Conservation (phyloP, 2,113 vertebrate species). For the Urocynchramus pylzowi region DNA sequence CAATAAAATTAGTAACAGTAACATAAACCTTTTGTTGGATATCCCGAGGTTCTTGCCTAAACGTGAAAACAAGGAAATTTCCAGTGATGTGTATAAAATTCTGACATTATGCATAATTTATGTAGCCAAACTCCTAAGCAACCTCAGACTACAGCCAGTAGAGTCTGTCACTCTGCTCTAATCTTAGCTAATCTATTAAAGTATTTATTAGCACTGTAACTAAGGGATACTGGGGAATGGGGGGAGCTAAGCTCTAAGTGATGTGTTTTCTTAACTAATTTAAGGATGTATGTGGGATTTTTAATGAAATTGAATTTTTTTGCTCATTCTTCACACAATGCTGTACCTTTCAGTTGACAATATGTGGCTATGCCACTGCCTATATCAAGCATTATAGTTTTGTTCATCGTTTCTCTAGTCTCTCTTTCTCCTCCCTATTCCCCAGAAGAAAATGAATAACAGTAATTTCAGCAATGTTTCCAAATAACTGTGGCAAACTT, state of each 20-base stretch:
- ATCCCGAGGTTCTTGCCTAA: not conserved
- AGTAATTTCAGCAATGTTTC: not conserved
- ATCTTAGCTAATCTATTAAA: not conserved
- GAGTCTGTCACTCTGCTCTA: not conserved
- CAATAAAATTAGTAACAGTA: not conserved
- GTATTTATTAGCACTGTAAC: not conserved
- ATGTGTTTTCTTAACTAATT: not conserved
- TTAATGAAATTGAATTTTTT: not conserved
- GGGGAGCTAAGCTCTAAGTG: not conserved
- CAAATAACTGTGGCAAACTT: not conserved
- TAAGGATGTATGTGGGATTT: not conserved
- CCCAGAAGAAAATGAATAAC: not conserved
- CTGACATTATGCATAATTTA: not conserved
- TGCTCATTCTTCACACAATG: not conserved
- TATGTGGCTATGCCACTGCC: not conserved
- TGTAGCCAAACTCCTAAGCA: not conserved
- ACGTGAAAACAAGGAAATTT: not conserved
- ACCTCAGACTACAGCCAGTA: not conserved
- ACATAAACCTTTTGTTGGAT: not conserved
- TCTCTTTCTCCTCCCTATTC: not conserved
- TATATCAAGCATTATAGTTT: not conserved
- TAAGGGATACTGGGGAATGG: not conserved
- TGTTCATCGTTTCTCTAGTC: not conserved
- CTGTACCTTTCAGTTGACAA: not conserved
- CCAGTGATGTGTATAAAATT: not conserved